Base-by-base conservation (phyloP, 2,113 vertebrate genomes). In the Serranochromis macrocephalus region DNA sequence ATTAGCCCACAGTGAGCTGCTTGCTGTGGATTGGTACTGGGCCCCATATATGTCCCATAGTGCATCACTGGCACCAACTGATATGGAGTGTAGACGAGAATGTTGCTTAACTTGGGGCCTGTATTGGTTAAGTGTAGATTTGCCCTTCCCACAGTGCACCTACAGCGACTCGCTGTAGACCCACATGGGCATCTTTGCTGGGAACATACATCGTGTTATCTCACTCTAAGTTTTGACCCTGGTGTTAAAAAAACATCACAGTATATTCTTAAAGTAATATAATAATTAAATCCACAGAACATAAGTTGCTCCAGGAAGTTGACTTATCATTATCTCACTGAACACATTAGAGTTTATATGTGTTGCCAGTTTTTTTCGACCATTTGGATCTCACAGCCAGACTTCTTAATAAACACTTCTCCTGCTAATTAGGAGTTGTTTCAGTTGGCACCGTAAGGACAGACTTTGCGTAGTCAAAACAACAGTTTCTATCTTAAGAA, bases 371-470 rank as follows among this genome's bases (percentile, higher is more conserved):
- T 1, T 17, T 24, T 9, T 17, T 10, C 1, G 1, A 45, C 5
- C 9, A 16, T 42, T 73, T 45, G 21, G 21, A 42, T 42, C 66
- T 73, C 38, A 45, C 68, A 17, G 13, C 5, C 13, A 73, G 68
- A 0, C 38, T 36, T 63, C 21, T 26, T 45, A 7, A 26, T 24
- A 45, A 73, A 73, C 38, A 45, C 13, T 45, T 40, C 3, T 24
- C 7, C 21, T 73, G 8, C 38, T 42, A 73, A 73, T 73, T 0
- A 26, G 66, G 66, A 73, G 13, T 0, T 4, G 36, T 84, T 89
- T 81, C 85, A 89, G 78, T 88, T 86, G 66, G 42, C 78, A 53
- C 9, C 16, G 9, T 57, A 3, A 83, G 9, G 38, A 26, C 14
- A 26, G 21, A 26, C 82, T 55, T 53, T 0, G 5, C 3, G 2